Base-by-base conservation (phyloP, 1,140 invertebrate genomes). In the Drosophila serrata region DNA sequence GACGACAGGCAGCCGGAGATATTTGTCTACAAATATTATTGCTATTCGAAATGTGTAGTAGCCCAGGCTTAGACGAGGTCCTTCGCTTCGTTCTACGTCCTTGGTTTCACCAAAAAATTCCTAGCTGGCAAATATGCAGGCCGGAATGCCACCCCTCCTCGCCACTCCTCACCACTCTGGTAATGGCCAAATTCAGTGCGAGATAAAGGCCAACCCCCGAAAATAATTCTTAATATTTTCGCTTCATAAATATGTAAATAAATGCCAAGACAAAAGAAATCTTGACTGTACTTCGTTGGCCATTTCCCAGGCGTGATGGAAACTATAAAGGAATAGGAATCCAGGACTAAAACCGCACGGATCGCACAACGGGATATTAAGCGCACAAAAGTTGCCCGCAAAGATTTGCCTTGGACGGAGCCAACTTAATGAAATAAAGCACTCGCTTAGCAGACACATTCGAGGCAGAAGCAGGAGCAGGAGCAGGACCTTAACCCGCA, bases 351-450 rank as follows among this genome's bases (percentile, higher is more conserved):
- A 67, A 82, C 79, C 82, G 79, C 81, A 77, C 35, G 63, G 75
- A 85, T 77, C 81, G 69, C 82, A 87, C 82, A 70, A 80, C 82
- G 79, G 82, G 82, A 87, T 87, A 87, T 87, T 87, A 87, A 87
- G 82, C 82, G 82, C 82, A 87, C 82, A 75, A 78, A 82, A 82
- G 82, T 87, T 76, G 70, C 45, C 42, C 58, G 53, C 58, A 86
- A 85, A 88, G 85, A 90, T 90, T 88, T 81, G 45, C 45, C 35
- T 78, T 59, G 82, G 65, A 67, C 67, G 61, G 49, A 51, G 69
- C 60, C 53, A 90, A 90, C 81, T 84, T 84, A 90, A 90, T 90
- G 85, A 90, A 90, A 90, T 90, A 90, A 90, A 90, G 85, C 85
- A 88, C 85, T 88, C 78, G 84, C 79, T 74, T 68, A 68, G 70